A percentile compares a stretch with the other conserved stretches of the same genome.
Evolutionary conservation across 30 jellyfish, hydroid and myxozoan genomes (phyloP).

Genomic region (Cassiopea xamachana): DNA sequence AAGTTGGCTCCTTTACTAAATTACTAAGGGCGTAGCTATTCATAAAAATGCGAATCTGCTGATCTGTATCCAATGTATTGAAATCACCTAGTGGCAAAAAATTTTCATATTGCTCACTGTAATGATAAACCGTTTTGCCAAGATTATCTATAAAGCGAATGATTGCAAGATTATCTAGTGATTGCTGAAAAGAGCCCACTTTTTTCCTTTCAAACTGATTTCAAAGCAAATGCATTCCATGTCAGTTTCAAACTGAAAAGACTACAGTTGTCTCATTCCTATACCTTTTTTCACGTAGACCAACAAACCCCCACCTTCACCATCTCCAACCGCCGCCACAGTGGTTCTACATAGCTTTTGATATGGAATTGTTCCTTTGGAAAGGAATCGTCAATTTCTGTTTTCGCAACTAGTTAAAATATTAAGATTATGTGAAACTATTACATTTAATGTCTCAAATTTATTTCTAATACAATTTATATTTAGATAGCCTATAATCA

Average conservation of each 20-base stretch:
- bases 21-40: not conserved
- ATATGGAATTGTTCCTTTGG: conserved; percentile 6
- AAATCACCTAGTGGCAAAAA: conserved; percentile 17
- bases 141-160: conserved; percentile 34
- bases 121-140: conserved; percentile 34
- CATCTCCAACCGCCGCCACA: not conserved
- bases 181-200: conserved; percentile 22
- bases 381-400: not conserved
- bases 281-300: conserved; percentile 7
- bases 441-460: not conserved
- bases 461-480: not conserved
- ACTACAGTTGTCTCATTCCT: not conserved
- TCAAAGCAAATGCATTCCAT: conserved; percentile 14
- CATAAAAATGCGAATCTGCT: not conserved
- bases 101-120: conserved; percentile 22
- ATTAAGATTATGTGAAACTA: not conserved
- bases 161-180: not conserved
- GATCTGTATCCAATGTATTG: not conserved
- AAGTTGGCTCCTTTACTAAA: conserved; percentile 29
- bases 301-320: not conserved
- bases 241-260: not conserved
- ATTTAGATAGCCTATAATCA: not conserved
- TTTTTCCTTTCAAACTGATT: not conserved
- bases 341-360: not conserved
- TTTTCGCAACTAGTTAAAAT: not conserved